phyloP scores from a whole-genome alignment of 2,113 vertebrate species.

The Seriola dumerili region DNA sequence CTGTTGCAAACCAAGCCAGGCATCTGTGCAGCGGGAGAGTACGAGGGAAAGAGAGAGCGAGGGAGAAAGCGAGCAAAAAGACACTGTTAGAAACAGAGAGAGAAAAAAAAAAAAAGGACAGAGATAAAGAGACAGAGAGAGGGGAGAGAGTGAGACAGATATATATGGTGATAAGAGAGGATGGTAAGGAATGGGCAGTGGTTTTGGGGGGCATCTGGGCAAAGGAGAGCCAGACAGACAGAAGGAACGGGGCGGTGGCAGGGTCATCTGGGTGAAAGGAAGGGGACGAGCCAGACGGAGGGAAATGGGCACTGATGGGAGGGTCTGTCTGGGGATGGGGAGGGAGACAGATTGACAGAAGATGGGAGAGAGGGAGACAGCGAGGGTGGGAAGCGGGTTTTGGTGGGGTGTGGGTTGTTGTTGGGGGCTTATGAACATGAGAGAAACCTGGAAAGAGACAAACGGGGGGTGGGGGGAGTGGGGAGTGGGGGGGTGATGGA shows the following conservation, averaged over 20 bases:
- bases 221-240: slow-evolving; percentile 72
- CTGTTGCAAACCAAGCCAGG: slow-evolving; percentile 87
- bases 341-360: slow-evolving; percentile 44
- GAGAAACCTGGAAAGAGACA: slow-evolving; percentile 29
- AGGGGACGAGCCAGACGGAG: slow-evolving; percentile 74
- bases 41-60: slow-evolving; percentile 55
- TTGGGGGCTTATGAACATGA: too few relatives aligned
- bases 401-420: too few relatives aligned
- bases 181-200: slow-evolving; percentile 20
- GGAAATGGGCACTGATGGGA: slow-evolving; percentile 67
- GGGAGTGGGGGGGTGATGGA: neutral
- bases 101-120: slow-evolving; percentile 42
- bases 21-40: slow-evolving; percentile 85
- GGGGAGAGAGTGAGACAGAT: slow-evolving; percentile 13
- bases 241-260: slow-evolving; percentile 67
- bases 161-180: slow-evolving; percentile 4
- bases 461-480: too few relatives aligned
- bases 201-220: slow-evolving; percentile 57
- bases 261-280: slow-evolving; percentile 77
- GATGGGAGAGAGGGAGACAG: slow-evolving; percentile 28
- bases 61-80: slow-evolving; percentile 32
- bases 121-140: slow-evolving; percentile 35
- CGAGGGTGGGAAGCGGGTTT: neutral
- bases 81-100: slow-evolving; percentile 44
- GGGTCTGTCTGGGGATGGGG: slow-evolving; percentile 63